Base-by-base conservation (phyloP, 2,797 vertebrate genomes). In the Fringilla coelebs region DNA sequence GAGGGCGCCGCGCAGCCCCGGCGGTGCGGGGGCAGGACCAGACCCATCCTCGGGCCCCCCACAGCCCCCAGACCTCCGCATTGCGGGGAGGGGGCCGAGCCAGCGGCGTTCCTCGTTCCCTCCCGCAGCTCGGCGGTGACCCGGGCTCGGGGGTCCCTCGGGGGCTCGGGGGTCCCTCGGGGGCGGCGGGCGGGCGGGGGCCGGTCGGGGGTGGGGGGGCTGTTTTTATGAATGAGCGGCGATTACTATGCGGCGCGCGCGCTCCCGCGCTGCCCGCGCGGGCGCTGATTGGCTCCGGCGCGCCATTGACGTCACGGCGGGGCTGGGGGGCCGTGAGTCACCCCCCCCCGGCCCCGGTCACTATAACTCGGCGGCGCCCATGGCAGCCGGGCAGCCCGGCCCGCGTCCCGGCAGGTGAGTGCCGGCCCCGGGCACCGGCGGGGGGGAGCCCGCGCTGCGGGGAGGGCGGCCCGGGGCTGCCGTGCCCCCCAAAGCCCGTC, bases 201-300 rank as follows among this genome's bases (percentile, higher is more conserved):
- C 26, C 8, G 49, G 17, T 1, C 28, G 6, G 9, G 18, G 28
- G 9, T 18, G 51, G 9, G 13, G 51, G 51, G 17, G 19, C 11
- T 21, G 85, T 95, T 91, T 90, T 98, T 97, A 97, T 98, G 97
- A 98, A 98, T 98, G 97, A 93, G 95, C 94, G 17, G 92, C 81
- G 21, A 96, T 97, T 97, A 97, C 93, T 89, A 96, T 94, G 97
- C 96, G 79, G 78, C 91, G 84, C 94, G 57, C 46, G 88, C 61
- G 89, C 95, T 73, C 77, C 83, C 96, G 88, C 89, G 61, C 88
- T 71, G 63, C 86, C 82, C 18, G 34, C 21, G 24, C 65, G 73
- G n/a, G 72, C 45, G 55, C 91, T 77, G 91, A 98, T 98, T 98
- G 97, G 97, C 78, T 83, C 13, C 66, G 43, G 25, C 24, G 83